Percentiles rank a stretch among this genome's conserved stretches.
These are phyloP conservation scores for Steinernema carpocapsae DNA, from an alignment of 2,888 invertebrate genomes.

Conservation along the genomic window DNA sequence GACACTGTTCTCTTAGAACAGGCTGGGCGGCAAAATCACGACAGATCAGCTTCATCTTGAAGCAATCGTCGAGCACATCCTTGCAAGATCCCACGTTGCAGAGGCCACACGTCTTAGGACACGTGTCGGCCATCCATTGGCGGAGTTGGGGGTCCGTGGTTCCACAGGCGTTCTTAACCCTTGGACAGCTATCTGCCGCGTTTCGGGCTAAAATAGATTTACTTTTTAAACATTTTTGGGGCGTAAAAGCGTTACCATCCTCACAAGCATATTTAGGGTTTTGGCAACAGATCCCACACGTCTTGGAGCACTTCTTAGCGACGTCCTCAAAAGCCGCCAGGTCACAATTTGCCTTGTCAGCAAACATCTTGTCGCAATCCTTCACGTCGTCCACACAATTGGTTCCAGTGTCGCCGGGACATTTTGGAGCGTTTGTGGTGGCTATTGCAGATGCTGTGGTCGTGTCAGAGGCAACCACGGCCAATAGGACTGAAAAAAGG, in stretches of 20 bases:
- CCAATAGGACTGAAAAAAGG: too few relatives aligned
- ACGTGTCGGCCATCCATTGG: neutral
- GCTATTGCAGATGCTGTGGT: too few relatives aligned
- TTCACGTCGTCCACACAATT: neutral
- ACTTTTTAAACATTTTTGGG: neutral
- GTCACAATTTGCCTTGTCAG: neutral
- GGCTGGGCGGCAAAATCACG: neutral
- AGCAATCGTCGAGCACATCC: constrained; percentile 53
- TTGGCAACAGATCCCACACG: constrained; percentile 47
- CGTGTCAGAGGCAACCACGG: too few relatives aligned
- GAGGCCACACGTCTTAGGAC: constrained; percentile 50
- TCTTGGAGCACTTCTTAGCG: neutral
- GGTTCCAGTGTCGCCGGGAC: too few relatives aligned
- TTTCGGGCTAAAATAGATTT: neutral
- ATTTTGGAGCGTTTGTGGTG: too few relatives aligned
- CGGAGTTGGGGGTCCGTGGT: neutral
- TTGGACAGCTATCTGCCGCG: neutral
- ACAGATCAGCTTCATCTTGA: neutral
- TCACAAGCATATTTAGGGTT: constrained; percentile 52
- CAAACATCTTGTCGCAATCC: neutral
- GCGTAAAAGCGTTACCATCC: constrained; percentile 42
- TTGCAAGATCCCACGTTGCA: constrained; percentile 47
- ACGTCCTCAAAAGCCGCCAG: neutral
- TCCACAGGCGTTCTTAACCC: neutral
- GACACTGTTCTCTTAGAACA: neutral